Evolutionary conservation across 1,140 invertebrate species (phyloP).

Genomic region (Hetaerina americana): DNA sequence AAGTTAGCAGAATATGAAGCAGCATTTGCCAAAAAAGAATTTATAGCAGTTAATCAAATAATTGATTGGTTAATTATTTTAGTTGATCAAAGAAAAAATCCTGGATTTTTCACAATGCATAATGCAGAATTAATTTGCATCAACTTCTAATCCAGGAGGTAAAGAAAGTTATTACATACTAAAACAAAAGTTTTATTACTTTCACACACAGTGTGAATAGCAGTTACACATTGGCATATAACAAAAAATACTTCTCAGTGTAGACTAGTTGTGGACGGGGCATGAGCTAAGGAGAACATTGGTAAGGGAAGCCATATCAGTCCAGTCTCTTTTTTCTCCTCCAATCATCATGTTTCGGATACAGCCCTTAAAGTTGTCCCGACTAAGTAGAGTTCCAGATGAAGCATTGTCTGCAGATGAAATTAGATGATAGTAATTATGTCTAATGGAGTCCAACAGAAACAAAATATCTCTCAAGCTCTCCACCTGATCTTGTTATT

Average conservation of each 20-base stretch:
- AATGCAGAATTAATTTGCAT: too few species aligned
- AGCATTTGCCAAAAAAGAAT: too few species aligned
- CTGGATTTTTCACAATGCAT: too few species aligned
- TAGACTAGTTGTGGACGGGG: conserved; percentile 34
- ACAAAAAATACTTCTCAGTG: not conserved
- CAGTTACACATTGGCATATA: not conserved
- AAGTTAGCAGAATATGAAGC: too few species aligned
- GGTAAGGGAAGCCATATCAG: conserved; percentile 62
- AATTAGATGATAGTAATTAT: conserved; percentile 12
- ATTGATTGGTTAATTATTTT: too few species aligned
- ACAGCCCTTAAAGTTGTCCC: conserved; percentile 82
- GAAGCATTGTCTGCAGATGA: conserved; percentile 45
- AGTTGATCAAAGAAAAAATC: too few species aligned
- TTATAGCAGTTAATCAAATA: too few species aligned
- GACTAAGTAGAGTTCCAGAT: conserved; percentile 46
- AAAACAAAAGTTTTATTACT: not conserved
- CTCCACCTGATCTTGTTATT: too few species aligned
- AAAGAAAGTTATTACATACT: too few species aligned
- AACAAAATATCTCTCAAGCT: too few species aligned
- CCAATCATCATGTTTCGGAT: conserved; percentile 70
- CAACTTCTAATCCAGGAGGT: too few species aligned
- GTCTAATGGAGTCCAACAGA: too few species aligned
- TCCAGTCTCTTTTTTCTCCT: conserved; percentile 58
- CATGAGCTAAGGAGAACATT: conserved; percentile 79
- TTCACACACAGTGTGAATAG: not conserved